Percentiles rank a stretch among this genome's conserved stretches.
These are phyloP conservation scores for Chaetophractus vellerosus DNA, from an alignment of 2,797 vertebrate genomes.

Conservation along the genomic window DNA sequence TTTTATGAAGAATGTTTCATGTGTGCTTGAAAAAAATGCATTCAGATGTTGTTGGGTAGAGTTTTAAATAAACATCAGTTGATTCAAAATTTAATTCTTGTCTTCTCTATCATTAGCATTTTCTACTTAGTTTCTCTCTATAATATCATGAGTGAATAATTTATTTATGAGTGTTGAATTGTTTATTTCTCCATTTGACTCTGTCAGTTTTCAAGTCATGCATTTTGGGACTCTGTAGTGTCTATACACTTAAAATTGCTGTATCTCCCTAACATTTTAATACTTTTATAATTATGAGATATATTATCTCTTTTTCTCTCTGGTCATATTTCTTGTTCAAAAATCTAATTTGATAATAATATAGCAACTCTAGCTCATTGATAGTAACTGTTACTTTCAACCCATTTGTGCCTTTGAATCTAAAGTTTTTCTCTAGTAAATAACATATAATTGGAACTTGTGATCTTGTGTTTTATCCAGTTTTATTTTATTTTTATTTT, in stretches of 20 bases:
- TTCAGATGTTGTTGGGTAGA: background rate
- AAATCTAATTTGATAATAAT: background rate
- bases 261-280: no score
- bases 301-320: background rate
- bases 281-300: no score
- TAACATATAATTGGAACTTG: no score
- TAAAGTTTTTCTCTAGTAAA: background rate
- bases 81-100: background rate
- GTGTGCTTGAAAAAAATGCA: background rate
- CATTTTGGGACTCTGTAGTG: no score
- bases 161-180: background rate
- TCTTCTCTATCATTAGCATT: background rate
- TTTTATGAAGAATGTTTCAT: background rate
- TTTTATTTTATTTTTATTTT: no score
- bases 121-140: background rate
- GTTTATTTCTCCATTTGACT: background rate
- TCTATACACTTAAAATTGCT: no score
- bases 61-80: background rate
- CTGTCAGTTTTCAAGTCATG: background rate
- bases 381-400: background rate
- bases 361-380: background rate
- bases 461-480: background rate
- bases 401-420: background rate
- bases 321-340: background rate
- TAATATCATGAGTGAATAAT: background rate